phyloP scores from a whole-genome alignment of 2,888 invertebrate genomes.

The Drosophila atripex region DNA sequence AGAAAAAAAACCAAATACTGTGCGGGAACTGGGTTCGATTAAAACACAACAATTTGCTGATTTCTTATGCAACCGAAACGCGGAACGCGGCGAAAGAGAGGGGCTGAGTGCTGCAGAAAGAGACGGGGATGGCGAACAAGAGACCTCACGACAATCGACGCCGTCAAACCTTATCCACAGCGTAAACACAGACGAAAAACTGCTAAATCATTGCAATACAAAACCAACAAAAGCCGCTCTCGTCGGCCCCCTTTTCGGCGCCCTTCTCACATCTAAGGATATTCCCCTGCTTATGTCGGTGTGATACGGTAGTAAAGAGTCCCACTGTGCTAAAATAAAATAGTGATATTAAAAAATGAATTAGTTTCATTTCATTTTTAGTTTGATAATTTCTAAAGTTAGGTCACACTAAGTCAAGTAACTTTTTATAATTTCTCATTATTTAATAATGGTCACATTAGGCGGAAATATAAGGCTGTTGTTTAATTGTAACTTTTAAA shows the following conservation, averaged over 20 bases:
- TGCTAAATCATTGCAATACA: constrained; percentile 79
- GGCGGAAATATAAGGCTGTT: too few relatives aligned
- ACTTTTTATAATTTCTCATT: too few relatives aligned
- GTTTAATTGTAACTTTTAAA: too few relatives aligned
- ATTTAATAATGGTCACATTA: too few relatives aligned
- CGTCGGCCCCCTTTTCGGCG: constrained; percentile 13
- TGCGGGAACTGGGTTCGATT: constrained; percentile 54
- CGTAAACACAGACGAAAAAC: constrained; percentile 80
- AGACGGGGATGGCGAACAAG: constrained; percentile 13
- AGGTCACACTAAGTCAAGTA: too few relatives aligned
- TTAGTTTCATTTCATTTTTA: too few relatives aligned
- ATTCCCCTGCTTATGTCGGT: constrained; percentile 13
- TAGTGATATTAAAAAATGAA: too few relatives aligned
- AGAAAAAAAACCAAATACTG: background rate
- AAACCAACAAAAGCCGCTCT: constrained; percentile 73
- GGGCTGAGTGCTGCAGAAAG: background rate
- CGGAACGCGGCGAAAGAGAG: background rate
- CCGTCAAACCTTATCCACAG: constrained; percentile 68
- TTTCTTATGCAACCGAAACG: constrained; percentile 67
- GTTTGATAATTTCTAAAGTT: too few relatives aligned
- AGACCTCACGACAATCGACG: constrained; percentile 40
- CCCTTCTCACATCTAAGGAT: constrained; percentile 11
- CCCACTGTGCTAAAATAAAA: too few relatives aligned
- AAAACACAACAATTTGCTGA: constrained; percentile 79
- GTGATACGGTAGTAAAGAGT: background rate